These are phyloP conservation scores for Hystrix cristata DNA, from an alignment of 2,113 vertebrate genomes.

Conservation along the genomic window DNA sequence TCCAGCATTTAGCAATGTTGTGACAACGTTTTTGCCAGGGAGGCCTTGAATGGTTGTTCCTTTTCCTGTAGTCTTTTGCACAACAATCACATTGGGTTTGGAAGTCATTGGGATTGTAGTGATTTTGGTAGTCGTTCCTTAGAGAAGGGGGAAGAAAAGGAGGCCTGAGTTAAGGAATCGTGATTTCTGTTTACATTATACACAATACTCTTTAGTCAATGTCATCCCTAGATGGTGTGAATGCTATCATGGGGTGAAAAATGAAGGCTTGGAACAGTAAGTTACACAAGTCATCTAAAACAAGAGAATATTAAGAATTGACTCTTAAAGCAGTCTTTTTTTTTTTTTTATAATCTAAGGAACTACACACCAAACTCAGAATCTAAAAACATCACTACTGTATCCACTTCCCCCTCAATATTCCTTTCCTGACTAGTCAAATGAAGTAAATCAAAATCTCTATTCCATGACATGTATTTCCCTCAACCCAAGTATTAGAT, in stretches of 20 bases:
- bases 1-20: constrained; percentile 97
- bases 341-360: constrained; percentile 25
- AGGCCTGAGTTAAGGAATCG: constrained; percentile 68
- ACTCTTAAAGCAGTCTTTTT: constrained; percentile 13
- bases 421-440: constrained; percentile 42
- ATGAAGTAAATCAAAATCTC: constrained; percentile 40
- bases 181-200: constrained; percentile 48
- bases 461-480: constrained; percentile 1
- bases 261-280: constrained; percentile 62
- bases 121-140: constrained; percentile 99
- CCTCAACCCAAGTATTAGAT: constrained; percentile 33
- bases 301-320: constrained; percentile 51
- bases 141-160: constrained; percentile 78
- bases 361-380: constrained; percentile 34
- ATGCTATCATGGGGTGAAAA: constrained; percentile 45
- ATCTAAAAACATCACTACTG: constrained; percentile 52
- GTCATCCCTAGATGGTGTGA: constrained; percentile 22
- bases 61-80: constrained; percentile 98
- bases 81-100: constrained; percentile 99
- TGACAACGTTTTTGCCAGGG: constrained; percentile 98
- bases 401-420: constrained; percentile 26
- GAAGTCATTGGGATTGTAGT: constrained; percentile 99
- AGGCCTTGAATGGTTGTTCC: constrained; percentile 98
- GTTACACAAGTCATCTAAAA: constrained; percentile 25
- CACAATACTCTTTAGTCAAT: constrained; percentile 20